Base-by-base conservation (phyloP, 2,888 invertebrate genomes). In the Scaptodrosophila latifasciaeformis region DNA sequence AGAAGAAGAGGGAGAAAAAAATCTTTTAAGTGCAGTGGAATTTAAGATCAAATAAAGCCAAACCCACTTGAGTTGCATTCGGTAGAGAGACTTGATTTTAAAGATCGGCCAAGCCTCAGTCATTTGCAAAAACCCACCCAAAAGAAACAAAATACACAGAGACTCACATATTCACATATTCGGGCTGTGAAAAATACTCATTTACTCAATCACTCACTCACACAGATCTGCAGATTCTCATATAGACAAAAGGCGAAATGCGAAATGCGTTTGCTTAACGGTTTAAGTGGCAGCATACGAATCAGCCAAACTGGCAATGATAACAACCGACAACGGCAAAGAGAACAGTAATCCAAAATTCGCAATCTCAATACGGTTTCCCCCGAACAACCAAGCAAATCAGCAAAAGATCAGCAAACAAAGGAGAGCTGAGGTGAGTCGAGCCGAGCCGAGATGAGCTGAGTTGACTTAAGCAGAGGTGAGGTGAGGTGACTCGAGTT, bases 241-340 rank as follows among this genome's bases (percentile, higher is more conserved):
- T n/a, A n/a, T n/a, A n/a, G n/a, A n/a, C n/a, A n/a, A n/a, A n/a
- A n/a, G n/a, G n/a, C n/a, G n/a, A n/a, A n/a, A n/a, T n/a, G n/a
- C n/a, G n/a, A n/a, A n/a, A n/a, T n/a, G 72, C 70, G 70, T 74
- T 76, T 74, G 72, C 76, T 74, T 74, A 72, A 74, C 76, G 72
- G 72, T 70, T 76, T 72, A 75, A 76, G 72, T 76, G 72, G 76
- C 72, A 65, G 75, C 75, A 72, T 66, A n/a, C 72, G 60, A 62
- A 54, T 49, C 62, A 52, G 56, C 29, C 6, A 40, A 18, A n/a
- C 12, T 5, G 9, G 48, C 71, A 67, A 64, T 76, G 76, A 74
- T 76, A 76, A 76, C 72, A 67, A 67, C 58, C 62, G 24, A 63
- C 55, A 67, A 53, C 46, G 57, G 30, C 50, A 42, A 45, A 18